phyloP scores from a whole-genome alignment of 2,888 invertebrate genomes.

The Penaeus monodon region DNA sequence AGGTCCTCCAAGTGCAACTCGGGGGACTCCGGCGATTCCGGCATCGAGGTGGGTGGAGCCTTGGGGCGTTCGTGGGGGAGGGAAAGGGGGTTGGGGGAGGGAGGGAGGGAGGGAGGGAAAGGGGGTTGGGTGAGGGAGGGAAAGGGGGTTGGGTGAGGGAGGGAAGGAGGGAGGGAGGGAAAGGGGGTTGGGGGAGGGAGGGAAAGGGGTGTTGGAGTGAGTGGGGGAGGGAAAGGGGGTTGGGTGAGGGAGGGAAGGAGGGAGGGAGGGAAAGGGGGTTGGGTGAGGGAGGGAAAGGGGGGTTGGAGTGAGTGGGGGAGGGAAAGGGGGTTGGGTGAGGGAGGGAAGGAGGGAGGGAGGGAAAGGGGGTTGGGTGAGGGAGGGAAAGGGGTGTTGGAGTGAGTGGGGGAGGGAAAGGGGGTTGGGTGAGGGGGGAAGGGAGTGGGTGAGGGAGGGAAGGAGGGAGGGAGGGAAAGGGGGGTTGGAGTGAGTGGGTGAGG shows the following conservation, averaged over 20 bases:
- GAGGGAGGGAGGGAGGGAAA: neutral
- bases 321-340: neutral
- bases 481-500: no score
- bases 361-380: no score
- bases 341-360: slow-evolving; percentile 11
- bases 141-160: neutral
- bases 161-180: neutral
- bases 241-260: no score
- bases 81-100: neutral
- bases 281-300: no score
- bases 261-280: no score
- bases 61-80: neutral
- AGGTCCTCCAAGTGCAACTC: slow-evolving; percentile 81
- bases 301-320: neutral
- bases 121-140: neutral
- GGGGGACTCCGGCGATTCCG: slow-evolving; percentile 76
- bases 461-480: no score
- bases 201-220: neutral
- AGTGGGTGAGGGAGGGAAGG: no score
- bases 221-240: no score
- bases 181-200: neutral
- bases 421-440: no score
- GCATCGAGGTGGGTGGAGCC: slow-evolving; percentile 55
- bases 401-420: neutral
- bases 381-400: neutral